Percentiles rank a stretch among this genome's conserved stretches.
phyloP scores from a whole-genome alignment of 2,113 vertebrate genomes.

The Sclerurus mexicanus region DNA sequence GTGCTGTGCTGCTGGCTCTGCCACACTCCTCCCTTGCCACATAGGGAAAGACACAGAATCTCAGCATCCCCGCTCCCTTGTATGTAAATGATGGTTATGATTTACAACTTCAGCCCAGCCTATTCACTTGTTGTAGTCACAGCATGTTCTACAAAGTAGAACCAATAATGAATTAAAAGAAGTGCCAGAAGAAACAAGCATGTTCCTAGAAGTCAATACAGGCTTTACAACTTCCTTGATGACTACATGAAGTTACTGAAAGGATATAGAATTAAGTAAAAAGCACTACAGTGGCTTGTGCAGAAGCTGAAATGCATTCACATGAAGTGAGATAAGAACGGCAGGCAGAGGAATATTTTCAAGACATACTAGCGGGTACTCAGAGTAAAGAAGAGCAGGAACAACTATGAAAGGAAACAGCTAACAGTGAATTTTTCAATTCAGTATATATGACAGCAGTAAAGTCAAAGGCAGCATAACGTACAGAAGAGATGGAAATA shows the following conservation, averaged over 20 bases:
- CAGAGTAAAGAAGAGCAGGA: neutral
- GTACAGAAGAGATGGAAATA: neutral
- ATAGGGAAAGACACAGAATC: neutral
- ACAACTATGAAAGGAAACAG: neutral
- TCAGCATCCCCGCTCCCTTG: neutral
- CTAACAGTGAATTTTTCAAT: neutral
- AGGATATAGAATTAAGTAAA: neutral
- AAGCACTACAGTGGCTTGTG: neutral
- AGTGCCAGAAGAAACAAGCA: neutral
- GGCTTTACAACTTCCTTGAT: slow-evolving; percentile 32
- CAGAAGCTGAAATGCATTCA: neutral
- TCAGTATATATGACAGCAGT: neutral
- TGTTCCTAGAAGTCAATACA: neutral
- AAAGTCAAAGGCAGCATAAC: neutral
- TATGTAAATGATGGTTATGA: neutral
- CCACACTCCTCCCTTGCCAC: neutral
- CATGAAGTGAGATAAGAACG: neutral
- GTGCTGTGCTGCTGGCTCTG: neutral
- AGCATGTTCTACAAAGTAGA: neutral
- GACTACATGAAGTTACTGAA: slow-evolving; percentile 21
- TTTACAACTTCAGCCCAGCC: neutral
- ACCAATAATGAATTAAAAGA: slow-evolving; percentile 11
- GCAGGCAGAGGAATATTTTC: neutral
- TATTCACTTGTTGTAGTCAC: neutral
- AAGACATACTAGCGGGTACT: neutral